Conservation (phyloP, 1,140 invertebrate genomes). For the Pseudomyrmex concolor region DNA sequence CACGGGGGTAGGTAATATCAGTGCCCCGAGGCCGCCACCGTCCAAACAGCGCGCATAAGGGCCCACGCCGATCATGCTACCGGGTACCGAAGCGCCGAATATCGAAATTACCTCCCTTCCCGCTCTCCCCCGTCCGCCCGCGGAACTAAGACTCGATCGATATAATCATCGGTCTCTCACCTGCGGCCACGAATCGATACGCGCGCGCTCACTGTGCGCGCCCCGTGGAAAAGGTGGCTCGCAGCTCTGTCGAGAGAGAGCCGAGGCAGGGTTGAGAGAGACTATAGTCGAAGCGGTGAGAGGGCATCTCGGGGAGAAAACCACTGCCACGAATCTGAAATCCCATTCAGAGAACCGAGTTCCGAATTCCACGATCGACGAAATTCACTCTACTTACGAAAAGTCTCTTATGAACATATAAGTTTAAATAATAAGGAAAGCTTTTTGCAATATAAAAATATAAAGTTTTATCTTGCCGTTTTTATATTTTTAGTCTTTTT, state of each 20-base stretch:
- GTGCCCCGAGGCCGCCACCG: slow-evolving; percentile 75
- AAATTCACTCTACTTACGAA: neutral
- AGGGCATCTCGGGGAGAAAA: slow-evolving; percentile 29
- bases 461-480: neutral
- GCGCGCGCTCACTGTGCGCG: slow-evolving; percentile 34
- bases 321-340: slow-evolving; percentile 38
- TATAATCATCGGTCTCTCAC: slow-evolving; percentile 84
- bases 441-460: neutral
- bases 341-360: slow-evolving; percentile 46
- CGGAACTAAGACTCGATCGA: slow-evolving; percentile 75
- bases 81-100: slow-evolving; percentile 80
- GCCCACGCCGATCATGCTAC: slow-evolving; percentile 78
- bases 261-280: slow-evolving; percentile 5
- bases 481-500: neutral
- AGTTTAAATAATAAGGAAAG: neutral
- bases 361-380: slow-evolving; percentile 34
- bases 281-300: neutral
- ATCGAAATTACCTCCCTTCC: slow-evolving; percentile 77
- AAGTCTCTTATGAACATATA: neutral
- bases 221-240: slow-evolving; percentile 60
- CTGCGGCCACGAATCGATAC: slow-evolving; percentile 76
- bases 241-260: neutral
- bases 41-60: slow-evolving; percentile 70
- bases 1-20: slow-evolving; percentile 78
- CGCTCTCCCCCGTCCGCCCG: neutral